Base-by-base conservation (phyloP, 2,888 invertebrate species). In the Drosophila eohydei region DNA sequence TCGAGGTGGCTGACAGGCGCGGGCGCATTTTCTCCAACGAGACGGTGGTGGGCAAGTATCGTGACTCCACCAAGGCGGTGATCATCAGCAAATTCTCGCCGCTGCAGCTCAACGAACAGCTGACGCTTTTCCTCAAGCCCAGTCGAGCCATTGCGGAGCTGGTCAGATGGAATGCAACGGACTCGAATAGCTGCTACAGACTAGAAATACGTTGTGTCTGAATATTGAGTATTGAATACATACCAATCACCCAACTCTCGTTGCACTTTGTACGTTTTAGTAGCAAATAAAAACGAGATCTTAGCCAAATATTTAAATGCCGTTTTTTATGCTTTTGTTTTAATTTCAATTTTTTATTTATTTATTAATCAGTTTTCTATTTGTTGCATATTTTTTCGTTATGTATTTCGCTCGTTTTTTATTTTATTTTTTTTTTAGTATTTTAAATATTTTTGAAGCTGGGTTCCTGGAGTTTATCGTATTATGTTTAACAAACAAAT, bases 81-180 rank as follows among this genome's bases (percentile, higher is more conserved):
- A 82, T 92, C 6, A 71, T 89, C 16, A 93, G 92, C 38, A 92
- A 92, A 64, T 92, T 93, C 71, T 92, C 93, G 6, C 91, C 92
- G 0, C 70, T 93, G 11, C 87, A 89, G 46, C 68, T 93, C 1
- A 93, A 92, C 46, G 83, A 90, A 1, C 84, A 88, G 3, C 59
- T 93, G 48, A 92, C 91, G 30, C 66, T 93, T 0, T 91, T 91
- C 67, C 76, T 93, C 36, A 93, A 93, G 71, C 92, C 93, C 3
- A 93, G 93, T 77, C 89, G 92, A 16, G 92, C 92, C 5, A 92
- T 93, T 60, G 93, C 92, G 3, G 88, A 93, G 69, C 69, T 93
- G 63, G 90, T 92, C 26, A 81, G 81, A 40, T 93, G 93, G 93
- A 91, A 91, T 71, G 77, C 84, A 14, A 90, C 91, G 16, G 93